A percentile compares a stretch with the other conserved stretches of the same genome.
Evolutionary conservation across 53 echinoderm and acorn worm species (phyloP).

Genomic region (Holothuria leucospilota): DNA sequence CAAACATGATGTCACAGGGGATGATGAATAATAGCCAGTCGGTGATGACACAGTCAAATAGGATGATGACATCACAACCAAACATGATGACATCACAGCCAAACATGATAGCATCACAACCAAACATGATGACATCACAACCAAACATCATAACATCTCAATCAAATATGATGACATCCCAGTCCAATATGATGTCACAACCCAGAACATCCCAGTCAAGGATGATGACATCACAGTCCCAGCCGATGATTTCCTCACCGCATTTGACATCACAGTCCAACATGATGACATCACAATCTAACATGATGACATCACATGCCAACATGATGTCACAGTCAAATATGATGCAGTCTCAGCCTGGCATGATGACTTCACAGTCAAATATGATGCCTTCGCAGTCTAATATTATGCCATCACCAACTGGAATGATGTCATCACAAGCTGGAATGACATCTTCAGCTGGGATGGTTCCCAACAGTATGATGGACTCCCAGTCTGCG

Average conservation of each 20-base stretch:
- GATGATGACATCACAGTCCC: conserved; percentile 47
- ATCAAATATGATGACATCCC: conserved; percentile 68
- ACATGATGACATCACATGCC: conserved; percentile 68
- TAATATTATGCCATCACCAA: conserved; percentile 14
- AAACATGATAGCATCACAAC: conserved; percentile 26
- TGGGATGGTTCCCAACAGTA: conserved; percentile 39
- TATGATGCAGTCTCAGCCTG: conserved; percentile 68
- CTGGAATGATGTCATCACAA: conserved; percentile 59
- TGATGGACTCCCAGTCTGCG: conserved; percentile 50
- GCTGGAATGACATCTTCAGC: conserved; percentile 38
- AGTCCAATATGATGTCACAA: conserved; percentile 60
- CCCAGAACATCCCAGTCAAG: conserved; percentile 42
- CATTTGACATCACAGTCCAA: conserved; percentile 51
- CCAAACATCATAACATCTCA: conserved; percentile 67
- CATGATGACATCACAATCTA: conserved; percentile 60
- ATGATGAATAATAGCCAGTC: conserved; percentile 26
- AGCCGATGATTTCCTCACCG: conserved; percentile 48
- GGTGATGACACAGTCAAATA: not conserved
- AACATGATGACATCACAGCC: not conserved
- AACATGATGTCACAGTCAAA: conserved; percentile 73
- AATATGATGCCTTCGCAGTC: conserved; percentile 47
- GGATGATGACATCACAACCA: conserved; percentile 67
- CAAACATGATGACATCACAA: conserved; percentile 50
- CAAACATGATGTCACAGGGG: conserved; percentile 58
- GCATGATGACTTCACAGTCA: conserved; percentile 71